Evolutionary conservation across 2,797 vertebrate genomes (phyloP), one percentile per base, ranked within the genome.

Genomic region (Gobionotothen gibberifrons): DNA sequence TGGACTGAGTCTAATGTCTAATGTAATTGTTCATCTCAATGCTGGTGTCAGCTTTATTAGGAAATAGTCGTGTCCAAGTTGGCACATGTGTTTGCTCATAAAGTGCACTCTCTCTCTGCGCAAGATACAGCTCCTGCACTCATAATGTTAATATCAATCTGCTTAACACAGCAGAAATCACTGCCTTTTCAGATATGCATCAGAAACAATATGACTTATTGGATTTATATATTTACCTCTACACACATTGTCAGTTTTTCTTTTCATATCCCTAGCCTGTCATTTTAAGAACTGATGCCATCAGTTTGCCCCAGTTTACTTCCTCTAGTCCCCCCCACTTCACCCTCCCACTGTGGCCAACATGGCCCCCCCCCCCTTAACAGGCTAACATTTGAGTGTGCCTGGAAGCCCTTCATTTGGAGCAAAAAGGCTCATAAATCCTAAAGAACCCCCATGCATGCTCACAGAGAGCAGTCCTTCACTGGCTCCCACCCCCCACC

Each of bases 401-500:
- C 47, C 69, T 65, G 42, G 51, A 59, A 69, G 59, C 72, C 52
- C 76, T 57, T 74, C 57, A 74, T 67, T 59, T 57, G 32, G 36
- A 51, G 17, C 11, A 52, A 49, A 61, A 57, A 14, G 15, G 16
- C 72, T 84, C 75, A 69, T 76, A 85, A 85, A 83, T 81, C 68
- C 42, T 32, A 58, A 77, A 81, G 67, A 74, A 47, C 46, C 59
- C 57, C 56, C 61, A 26, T 51, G 54, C 54, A 65, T 77, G 74
- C 72, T 59, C 78, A n/a, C 22, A 40, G 36, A 55, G 63, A 67
- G 29, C 62, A 21, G 40, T 4, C 52, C 44, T 36, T 14, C 22
- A 6, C 62, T 55, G 59, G 69, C 66, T 40, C 61, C 44, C 11
- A 16, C 52, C 48, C 10, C 52, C 51, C 21, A 36, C 46, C 55